Base-by-base conservation (phyloP, 2,113 vertebrate genomes). In the Dicrurus megarhynchus region DNA sequence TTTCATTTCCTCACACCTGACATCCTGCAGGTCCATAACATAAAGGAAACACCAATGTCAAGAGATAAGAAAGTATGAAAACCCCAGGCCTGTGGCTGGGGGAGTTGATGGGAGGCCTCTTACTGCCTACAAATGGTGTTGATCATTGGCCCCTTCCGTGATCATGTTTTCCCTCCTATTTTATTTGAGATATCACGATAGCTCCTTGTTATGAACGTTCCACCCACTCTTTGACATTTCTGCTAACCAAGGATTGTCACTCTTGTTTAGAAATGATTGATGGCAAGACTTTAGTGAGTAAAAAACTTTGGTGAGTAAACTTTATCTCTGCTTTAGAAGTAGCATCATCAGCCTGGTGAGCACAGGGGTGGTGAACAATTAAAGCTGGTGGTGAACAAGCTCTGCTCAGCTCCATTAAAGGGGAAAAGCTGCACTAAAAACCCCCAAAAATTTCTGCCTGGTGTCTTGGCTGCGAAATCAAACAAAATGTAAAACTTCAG, bases 61-160 rank as follows among this genome's bases (percentile, higher is more conserved):
- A n/a, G 21, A 42, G 17, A 41, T 37, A 27, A 55, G 39, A 33
- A 86, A 85, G 24, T 6, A 26, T 21, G 23, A 83, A 63, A 77
- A 84, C 3, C 5, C 5, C 70, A 55, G 16, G n/a, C 7, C 30
- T 1, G 0, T 21, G 69, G 44, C 49, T 3, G 1, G 30, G 24
- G 59, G 50, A 75, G 33, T 21, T 37, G 6, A 53, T 30, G 30
- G 46, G 32, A 61, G 19, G 26, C 9, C 44, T 49, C 13, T 33
- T 16, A 12, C 18, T 32, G 41, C 30, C 50, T 53, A 50, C 63
- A 73, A 37, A 75, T 11, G 15, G 2, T 50, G 10, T 4, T 81
- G 64, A 59, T 33, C 24, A 13, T 3, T 60, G 32, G 22, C 33
- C 21, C 41, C 21, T 68, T 20, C 81, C 41, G 11, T 49, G 52